Evolutionary conservation across 2,113 vertebrate species (phyloP).

Genomic region (Eonycteris spelaea): DNA sequence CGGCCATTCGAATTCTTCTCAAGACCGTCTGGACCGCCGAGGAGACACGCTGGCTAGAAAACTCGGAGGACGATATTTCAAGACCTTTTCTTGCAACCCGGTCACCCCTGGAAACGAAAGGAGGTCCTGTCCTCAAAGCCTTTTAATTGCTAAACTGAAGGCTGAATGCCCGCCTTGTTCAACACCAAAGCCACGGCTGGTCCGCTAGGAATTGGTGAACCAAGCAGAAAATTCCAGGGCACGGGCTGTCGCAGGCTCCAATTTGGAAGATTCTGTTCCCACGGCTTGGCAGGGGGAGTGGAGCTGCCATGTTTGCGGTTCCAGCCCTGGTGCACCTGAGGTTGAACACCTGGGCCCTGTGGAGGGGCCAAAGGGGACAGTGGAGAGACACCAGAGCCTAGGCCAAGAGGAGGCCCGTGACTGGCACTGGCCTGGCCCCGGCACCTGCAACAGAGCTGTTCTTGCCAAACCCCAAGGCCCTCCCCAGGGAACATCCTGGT

Average conservation of each 20-base stretch:
- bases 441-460: background rate
- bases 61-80: background rate
- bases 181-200: background rate
- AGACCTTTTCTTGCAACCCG: background rate
- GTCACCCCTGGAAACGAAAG: background rate
- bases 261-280: background rate
- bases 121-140: background rate
- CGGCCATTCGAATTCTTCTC: background rate
- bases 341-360: constrained; percentile 75
- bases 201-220: constrained; percentile 17
- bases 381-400: background rate
- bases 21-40: accelerated
- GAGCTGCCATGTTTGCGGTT: constrained; percentile 78
- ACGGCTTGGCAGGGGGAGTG: background rate
- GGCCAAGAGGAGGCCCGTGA: background rate
- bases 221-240: constrained; percentile 46
- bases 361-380: background rate
- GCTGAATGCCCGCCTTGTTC: constrained; percentile 36
- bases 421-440: accelerated
- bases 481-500: background rate
- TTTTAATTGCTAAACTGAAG: background rate
- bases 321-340: constrained; percentile 80
- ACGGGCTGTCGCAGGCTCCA: background rate
- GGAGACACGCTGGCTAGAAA: background rate
- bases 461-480: accelerated